A percentile compares a stretch with the other conserved stretches of the same genome.
These are phyloP conservation scores for Byasa hedistus DNA, from an alignment of 2,888 invertebrate species.

Conservation along the genomic window DNA sequence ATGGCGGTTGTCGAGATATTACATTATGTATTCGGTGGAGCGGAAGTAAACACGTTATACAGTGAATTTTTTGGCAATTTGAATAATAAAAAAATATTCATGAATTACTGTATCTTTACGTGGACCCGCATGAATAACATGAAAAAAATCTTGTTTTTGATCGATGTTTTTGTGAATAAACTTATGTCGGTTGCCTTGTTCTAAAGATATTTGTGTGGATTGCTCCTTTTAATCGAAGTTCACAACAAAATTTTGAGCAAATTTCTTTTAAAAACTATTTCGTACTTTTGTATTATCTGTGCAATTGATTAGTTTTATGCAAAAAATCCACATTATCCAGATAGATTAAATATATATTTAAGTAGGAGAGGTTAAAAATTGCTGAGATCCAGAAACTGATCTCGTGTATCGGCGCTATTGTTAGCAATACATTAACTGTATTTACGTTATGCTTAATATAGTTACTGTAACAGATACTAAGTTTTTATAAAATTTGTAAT, in stretches of 20 bases:
- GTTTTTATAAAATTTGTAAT: slow-evolving; percentile 26
- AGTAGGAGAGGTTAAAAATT: background rate
- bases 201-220: no score
- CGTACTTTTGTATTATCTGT: background rate
- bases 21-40: no score
- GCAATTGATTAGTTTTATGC: background rate
- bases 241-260: no score
- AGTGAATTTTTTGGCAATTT: no score
- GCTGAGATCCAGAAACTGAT: no score
- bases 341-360: background rate
- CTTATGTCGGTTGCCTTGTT: background rate
- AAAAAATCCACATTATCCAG: background rate
- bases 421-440: background rate
- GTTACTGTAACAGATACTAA: slow-evolving; percentile 12
- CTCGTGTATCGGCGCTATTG: background rate
- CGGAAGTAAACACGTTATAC: no score
- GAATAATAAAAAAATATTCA: background rate
- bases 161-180: background rate
- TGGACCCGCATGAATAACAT: background rate
- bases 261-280: background rate
- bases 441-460: background rate
- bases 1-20: no score
- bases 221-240: no score
- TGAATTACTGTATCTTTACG: background rate
- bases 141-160: background rate